Conservation (phyloP, 2,113 vertebrate species). For the Lathamus discolor region DNA sequence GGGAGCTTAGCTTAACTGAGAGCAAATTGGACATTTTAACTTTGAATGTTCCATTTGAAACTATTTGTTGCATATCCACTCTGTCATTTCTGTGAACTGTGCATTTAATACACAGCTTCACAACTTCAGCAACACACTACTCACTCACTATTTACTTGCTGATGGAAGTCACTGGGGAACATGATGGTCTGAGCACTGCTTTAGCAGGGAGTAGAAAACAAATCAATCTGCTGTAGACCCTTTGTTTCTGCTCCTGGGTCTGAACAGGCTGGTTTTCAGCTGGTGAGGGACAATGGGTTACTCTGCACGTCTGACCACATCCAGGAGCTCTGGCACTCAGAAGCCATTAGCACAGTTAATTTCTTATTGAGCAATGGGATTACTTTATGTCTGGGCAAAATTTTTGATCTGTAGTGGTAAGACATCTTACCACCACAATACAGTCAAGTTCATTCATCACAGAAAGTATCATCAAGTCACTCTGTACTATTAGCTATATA, state of each 20-base stretch:
- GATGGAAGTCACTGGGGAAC: not conserved
- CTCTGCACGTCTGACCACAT: not conserved
- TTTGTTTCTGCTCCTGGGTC: not conserved
- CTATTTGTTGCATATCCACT: accelerated
- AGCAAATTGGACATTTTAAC: not conserved
- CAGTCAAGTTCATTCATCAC: not conserved
- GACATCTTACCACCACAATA: not conserved
- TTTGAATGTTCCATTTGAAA: not conserved
- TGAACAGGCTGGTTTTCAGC: not conserved
- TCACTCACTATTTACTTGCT: accelerated
- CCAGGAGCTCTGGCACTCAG: conserved; percentile 19
- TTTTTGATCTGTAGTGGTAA: conserved; percentile 1
- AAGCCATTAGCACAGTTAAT: not conserved
- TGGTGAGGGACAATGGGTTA: not conserved
- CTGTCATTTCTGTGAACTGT: not conserved
- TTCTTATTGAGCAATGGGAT: not conserved
- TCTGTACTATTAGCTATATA: not conserved
- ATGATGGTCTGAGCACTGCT: accelerated
- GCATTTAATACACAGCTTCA: no score
- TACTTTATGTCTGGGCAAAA: conserved; percentile 32
- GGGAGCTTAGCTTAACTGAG: not conserved
- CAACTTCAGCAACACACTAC: accelerated
- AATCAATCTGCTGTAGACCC: not conserved
- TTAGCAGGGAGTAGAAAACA: not conserved
- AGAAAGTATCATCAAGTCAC: not conserved